Evolutionary conservation across 2,888 invertebrate genomes (phyloP), one percentile per base, ranked within the genome.

Genomic region (Phyllotreta cruciferae): DNA sequence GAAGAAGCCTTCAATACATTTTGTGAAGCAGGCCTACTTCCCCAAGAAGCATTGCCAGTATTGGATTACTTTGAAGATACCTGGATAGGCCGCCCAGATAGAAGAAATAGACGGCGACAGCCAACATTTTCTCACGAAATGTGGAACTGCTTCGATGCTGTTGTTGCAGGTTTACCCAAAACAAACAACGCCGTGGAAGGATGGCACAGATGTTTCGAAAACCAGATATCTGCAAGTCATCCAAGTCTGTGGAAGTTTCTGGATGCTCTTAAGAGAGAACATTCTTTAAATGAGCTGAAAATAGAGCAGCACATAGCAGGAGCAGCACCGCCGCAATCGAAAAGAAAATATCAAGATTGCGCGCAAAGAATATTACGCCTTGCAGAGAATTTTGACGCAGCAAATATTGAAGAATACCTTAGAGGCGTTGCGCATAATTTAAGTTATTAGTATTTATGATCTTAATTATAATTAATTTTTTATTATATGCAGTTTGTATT

Each of bases 1-100:
- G 54, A 11, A 39, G 10, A 37, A 37, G 38, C 37, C 36, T 54
- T 55, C 11, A 13, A 39, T n/a, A 24, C 7, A 24, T 47, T 47
- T 36, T 9, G 10, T 38, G 57, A 57, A 10, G 14, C 13, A 35
- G 10, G 35, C 36, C 9, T 57, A 6, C 36, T 57, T 35, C 35
- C 57, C 7, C n/a, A 36, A 37, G 47, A 57, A 57, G 57, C 13
- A 6, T 35, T 35, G 14, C 49, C 42, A n/a, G 38, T 57, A n/a
- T n/a, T 57, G 6, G 50, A 57, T 36, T 57, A 57, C 36, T 57
- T 49, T 34, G 50, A 57, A 10, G 57, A 57, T 34, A 55, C 57
- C 10, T 57, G 58, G 58, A 58, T 58, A 14, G 58, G 52, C 11
- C 58, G 37, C 24, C 37, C 50, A 24, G 41, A 58, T 10, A 58